Evolutionary conservation across 2,797 vertebrate species (phyloP).

Genomic region (Erpetoichthys calabaricus): DNA sequence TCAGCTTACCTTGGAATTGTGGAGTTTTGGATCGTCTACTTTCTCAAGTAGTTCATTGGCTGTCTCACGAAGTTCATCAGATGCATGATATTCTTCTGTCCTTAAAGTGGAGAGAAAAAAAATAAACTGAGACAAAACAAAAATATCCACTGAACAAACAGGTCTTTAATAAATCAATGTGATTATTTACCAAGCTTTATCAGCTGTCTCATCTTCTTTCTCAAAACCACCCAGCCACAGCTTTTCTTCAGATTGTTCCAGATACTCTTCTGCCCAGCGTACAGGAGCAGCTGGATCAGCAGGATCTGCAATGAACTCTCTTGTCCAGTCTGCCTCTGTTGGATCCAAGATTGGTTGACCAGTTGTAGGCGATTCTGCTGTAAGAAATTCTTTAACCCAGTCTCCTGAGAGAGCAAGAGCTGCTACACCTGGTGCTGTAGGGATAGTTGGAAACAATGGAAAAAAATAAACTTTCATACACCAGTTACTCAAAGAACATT

Average conservation of each 20-base stretch:
- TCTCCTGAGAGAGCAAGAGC: constrained; percentile 85
- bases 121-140: background rate
- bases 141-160: background rate
- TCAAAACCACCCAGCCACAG: constrained; percentile 85
- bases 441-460: background rate
- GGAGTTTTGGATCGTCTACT: constrained; percentile 85
- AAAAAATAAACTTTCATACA: no score
- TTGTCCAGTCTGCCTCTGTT: constrained; percentile 85
- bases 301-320: constrained; percentile 90
- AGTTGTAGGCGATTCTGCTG: constrained; percentile 43
- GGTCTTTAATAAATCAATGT: background rate
- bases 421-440: constrained; percentile 80
- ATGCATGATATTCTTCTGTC: constrained; percentile 80
- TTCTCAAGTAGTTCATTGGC: constrained; percentile 85
- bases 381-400: constrained; percentile 83
- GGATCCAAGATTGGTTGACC: constrained; percentile 61
- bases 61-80: constrained; percentile 73
- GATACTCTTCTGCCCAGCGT: constrained; percentile 95
- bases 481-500: no score
- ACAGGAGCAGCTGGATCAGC: constrained; percentile 64
- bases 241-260: constrained; percentile 95
- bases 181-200: background rate
- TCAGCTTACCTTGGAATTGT: constrained; percentile 78
- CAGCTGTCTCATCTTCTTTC: constrained; percentile 37
- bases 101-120: constrained; percentile 34